phyloP scores from a whole-genome alignment of 1,140 invertebrate genomes.

The Drosophila navojoa region DNA sequence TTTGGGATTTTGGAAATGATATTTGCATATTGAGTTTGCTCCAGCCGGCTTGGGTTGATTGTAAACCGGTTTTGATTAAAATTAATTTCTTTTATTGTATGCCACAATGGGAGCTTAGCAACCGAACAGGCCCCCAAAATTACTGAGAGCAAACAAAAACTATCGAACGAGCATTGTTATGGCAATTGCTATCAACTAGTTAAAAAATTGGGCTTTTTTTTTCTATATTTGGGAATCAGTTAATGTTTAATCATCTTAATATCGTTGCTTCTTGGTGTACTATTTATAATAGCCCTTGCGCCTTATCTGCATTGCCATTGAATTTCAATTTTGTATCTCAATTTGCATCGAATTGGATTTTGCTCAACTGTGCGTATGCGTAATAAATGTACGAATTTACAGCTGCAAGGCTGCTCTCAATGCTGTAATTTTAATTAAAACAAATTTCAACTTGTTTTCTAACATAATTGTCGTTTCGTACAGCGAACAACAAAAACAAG shows the following conservation, averaged over 20 bases:
- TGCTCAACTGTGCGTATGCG: neutral
- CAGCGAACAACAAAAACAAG: conserved; percentile 7
- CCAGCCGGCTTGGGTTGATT: conserved; percentile 21
- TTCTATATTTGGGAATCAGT: conserved; percentile 12
- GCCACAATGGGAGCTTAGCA: conserved; percentile 24
- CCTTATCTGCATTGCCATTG: neutral
- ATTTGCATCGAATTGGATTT: too few relatives aligned
- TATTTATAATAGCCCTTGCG: neutral
- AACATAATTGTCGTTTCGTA: conserved; percentile 28
- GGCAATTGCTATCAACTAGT: conserved; percentile 1
- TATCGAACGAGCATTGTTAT: neutral
- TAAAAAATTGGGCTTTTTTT: neutral
- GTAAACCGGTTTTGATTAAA: conserved; percentile 33
- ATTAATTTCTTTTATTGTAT: conserved; percentile 36
- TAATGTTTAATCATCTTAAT: neutral
- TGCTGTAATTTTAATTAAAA: conserved; percentile 34
- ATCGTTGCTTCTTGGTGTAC: neutral
- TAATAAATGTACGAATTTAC: neutral
- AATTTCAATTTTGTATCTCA: too few relatives aligned
- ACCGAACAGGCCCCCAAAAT: conserved; percentile 8
- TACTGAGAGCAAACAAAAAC: conserved; percentile 4
- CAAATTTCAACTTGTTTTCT: conserved; percentile 34
- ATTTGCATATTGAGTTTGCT: neutral
- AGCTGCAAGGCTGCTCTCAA: conserved; percentile 22
- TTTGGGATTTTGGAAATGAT: conserved; percentile 23